Evolutionary conservation across 1,140 invertebrate genomes (phyloP).

Genomic region (Orchesella cincta): DNA sequence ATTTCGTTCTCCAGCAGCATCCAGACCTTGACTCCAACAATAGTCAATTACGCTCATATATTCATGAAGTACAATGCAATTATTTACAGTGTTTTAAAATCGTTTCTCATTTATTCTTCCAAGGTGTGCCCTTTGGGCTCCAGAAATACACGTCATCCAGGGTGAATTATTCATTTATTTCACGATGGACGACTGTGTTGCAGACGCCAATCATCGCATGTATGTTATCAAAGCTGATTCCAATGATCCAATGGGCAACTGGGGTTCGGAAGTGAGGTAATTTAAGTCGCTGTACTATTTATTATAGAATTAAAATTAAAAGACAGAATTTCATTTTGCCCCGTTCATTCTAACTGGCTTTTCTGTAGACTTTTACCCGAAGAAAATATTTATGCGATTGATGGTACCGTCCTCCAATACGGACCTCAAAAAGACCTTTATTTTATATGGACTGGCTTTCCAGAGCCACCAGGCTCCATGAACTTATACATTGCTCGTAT

Average conservation of each 20-base stretch:
- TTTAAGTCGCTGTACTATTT: too few relatives aligned
- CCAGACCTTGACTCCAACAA: too few relatives aligned
- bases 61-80: too few relatives aligned
- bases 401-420: constrained; percentile 20
- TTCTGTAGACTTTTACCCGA: constrained; percentile 2
- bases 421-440: constrained; percentile 18
- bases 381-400: constrained; percentile 29
- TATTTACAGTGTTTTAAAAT: too few relatives aligned
- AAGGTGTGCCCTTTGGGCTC: constrained; percentile 48
- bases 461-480: constrained; percentile 26
- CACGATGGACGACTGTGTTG: constrained; percentile 41
- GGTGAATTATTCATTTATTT: constrained; percentile 42
- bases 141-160: constrained; percentile 42
- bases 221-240: constrained; percentile 17
- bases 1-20: too few relatives aligned
- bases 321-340: too few relatives aligned
- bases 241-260: neutral
- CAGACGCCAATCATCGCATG: constrained; percentile 37
- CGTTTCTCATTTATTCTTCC: too few relatives aligned
- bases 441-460: constrained; percentile 30
- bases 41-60: too few relatives aligned
- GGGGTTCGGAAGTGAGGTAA: constrained; percentile 1
- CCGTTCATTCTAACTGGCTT: too few relatives aligned
- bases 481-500: constrained; percentile 23
- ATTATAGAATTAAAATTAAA: too few relatives aligned